These are phyloP conservation scores for Bimastos eiseni DNA, from an alignment of 2,888 invertebrate species.

Conservation along the genomic window DNA sequence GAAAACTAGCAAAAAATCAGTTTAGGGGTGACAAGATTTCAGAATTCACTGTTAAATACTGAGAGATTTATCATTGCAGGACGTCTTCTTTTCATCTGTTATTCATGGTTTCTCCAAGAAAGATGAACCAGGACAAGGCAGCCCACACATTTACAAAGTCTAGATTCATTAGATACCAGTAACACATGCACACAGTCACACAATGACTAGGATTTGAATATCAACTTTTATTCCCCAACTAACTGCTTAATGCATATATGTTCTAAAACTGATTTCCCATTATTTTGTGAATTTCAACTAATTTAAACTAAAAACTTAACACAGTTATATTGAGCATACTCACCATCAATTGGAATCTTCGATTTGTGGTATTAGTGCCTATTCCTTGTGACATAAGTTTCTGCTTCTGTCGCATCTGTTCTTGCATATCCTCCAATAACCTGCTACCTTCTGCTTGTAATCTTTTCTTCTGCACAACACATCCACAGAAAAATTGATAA, in stretches of 20 bases:
- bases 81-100: background rate
- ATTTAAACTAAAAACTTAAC: background rate
- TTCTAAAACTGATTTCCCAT: background rate
- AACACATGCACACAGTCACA: background rate
- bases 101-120: background rate
- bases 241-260: background rate
- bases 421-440: background rate
- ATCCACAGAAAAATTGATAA: background rate
- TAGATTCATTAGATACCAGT: background rate
- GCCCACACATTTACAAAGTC: background rate
- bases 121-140: background rate
- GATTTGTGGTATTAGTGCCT: background rate
- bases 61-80: background rate
- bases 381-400: background rate
- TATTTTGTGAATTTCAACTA: background rate
- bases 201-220: background rate
- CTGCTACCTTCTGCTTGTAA: background rate
- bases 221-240: background rate
- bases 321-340: background rate
- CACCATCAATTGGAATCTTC: conserved; percentile 13
- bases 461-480: background rate
- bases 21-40: background rate
- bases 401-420: background rate
- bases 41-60: background rate
- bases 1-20: background rate